A percentile compares a stretch with the other conserved stretches of the same genome.
Conservation (phyloP, 1,140 invertebrate genomes). For the Aphaenogaster floridana region DNA sequence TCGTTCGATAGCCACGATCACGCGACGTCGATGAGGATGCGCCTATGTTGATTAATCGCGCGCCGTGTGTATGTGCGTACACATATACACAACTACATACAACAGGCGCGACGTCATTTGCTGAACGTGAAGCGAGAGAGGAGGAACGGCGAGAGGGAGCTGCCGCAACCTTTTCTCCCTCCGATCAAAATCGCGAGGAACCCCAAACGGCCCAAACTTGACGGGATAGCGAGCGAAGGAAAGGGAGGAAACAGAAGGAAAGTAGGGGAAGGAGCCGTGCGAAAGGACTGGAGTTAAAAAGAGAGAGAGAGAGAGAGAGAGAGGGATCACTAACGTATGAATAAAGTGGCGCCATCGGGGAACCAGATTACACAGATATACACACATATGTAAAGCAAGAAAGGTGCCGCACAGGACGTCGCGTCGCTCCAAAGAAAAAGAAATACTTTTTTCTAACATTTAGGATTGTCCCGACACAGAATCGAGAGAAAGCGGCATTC, state of each 20-base stretch:
- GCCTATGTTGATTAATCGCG: not conserved
- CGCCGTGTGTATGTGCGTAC: no score
- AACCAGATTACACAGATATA: not conserved
- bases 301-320: not conserved
- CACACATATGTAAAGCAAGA: not conserved
- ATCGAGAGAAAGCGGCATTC: no score
- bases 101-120: not conserved
- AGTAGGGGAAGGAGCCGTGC: not conserved
- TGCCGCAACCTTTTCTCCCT: not conserved
- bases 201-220: not conserved
- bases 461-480: not conserved
- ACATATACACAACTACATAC: not conserved
- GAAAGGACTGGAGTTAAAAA: not conserved
- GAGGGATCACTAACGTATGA: not conserved
- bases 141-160: not conserved
- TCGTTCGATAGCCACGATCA: not conserved
- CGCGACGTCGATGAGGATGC: not conserved
- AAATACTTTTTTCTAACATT: slow-evolving; percentile 11
- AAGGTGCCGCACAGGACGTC: not conserved
- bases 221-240: not conserved
- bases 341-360: not conserved
- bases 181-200: not conserved
- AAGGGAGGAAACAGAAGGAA: not conserved
- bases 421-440: not conserved
- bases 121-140: not conserved